phyloP scores from a whole-genome alignment of 2,113 vertebrate genomes.

The Gallinago undulata region DNA sequence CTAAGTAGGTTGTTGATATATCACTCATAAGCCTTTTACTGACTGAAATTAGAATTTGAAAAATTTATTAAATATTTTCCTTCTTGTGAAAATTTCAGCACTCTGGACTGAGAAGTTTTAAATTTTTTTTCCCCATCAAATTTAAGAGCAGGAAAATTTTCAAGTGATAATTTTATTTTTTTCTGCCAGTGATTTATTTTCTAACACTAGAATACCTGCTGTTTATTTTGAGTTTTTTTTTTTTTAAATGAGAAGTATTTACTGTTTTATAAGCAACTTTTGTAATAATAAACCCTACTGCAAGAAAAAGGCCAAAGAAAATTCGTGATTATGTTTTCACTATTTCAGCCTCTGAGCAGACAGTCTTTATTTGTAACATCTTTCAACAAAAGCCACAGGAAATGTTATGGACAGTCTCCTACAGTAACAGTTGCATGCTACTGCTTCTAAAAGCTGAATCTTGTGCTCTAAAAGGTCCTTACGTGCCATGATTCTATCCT shows the following conservation, averaged over 20 bases:
- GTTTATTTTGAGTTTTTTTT: background rate
- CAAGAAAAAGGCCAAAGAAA: background rate
- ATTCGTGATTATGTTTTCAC: background rate
- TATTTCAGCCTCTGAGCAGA: background rate
- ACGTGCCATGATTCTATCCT: background rate
- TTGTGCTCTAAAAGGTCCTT: background rate
- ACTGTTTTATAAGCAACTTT: background rate
- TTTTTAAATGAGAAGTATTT: background rate
- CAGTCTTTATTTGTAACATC: background rate
- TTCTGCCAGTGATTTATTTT: background rate
- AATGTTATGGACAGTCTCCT: background rate
- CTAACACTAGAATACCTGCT: background rate
- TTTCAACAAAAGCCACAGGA: background rate
- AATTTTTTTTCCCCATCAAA: background rate
- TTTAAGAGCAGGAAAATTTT: background rate
- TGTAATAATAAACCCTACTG: background rate
- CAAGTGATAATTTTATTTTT: accelerated
- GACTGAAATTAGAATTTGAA: background rate
- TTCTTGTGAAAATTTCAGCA: background rate
- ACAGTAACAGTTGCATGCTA: background rate
- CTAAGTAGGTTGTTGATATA: background rate
- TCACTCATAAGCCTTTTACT: background rate
- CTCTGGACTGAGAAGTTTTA: background rate
- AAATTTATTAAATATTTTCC: background rate
- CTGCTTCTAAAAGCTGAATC: background rate